phyloP scores from a whole-genome alignment of 2,113 vertebrate species.

The Pycnonotus jocosus region DNA sequence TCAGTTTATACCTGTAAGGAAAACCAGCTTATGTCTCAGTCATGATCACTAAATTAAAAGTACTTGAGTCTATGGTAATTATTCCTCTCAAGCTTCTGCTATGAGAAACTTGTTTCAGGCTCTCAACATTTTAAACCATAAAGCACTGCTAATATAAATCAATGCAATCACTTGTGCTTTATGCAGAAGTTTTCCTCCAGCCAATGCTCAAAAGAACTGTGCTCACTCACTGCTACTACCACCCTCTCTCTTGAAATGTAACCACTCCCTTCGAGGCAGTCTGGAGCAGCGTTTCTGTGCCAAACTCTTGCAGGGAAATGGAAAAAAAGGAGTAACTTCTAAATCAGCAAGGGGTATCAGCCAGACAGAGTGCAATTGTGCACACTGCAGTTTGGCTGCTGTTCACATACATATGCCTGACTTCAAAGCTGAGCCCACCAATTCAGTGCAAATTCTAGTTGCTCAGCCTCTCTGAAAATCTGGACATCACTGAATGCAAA shows the following conservation, averaged over 20 bases:
- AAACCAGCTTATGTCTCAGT: neutral
- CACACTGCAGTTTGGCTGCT: neutral
- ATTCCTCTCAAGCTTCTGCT: neutral
- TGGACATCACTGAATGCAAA: constrained; percentile 39
- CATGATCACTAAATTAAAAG: neutral
- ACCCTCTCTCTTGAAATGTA: constrained; percentile 20
- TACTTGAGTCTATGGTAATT: neutral
- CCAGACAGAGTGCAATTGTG: neutral
- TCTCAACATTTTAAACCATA: neutral
- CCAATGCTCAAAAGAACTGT: neutral
- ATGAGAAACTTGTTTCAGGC: neutral
- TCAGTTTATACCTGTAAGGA: neutral
- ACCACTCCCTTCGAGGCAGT: neutral
- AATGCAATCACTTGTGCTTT: neutral
- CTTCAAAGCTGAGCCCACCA: constrained; percentile 15
- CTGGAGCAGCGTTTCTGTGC: neutral
- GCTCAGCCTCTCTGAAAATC: constrained; percentile 42
- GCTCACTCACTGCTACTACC: neutral
- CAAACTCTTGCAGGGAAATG: constrained; percentile 2
- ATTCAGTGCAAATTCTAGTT: constrained; percentile 4
- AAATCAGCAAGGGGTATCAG: neutral
- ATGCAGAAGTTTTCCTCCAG: neutral
- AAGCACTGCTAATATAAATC: neutral
- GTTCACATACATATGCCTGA: neutral
- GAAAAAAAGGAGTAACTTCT: neutral